A percentile compares a stretch with the other conserved stretches of the same genome.
Conservation (phyloP, 2,797 vertebrate species). For the Pristis pectinata region DNA sequence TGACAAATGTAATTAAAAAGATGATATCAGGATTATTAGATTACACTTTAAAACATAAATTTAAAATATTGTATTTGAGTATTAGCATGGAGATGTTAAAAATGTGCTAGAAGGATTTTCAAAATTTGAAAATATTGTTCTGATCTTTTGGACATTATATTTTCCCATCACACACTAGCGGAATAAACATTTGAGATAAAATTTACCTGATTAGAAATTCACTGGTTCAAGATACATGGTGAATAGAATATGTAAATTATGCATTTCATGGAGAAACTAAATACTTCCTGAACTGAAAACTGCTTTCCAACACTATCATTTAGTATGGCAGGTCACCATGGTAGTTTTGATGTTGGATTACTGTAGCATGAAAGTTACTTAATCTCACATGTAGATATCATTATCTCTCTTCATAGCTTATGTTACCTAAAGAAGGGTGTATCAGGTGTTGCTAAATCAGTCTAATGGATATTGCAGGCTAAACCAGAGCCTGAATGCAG, state of each 20-base stretch:
- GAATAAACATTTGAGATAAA: neutral
- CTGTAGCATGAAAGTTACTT: neutral
- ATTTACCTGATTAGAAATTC: neutral
- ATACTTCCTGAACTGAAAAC: neutral
- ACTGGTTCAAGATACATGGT: neutral
- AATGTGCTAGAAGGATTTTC: neutral
- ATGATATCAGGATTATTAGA: neutral
- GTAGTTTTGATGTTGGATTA: neutral
- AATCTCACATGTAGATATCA: neutral
- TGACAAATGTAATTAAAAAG: neutral
- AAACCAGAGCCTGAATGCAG: neutral
- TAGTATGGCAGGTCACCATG: neutral
- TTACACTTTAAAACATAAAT: neutral
- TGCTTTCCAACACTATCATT: neutral
- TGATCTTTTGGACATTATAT: neutral
- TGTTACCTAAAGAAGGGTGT: neutral
- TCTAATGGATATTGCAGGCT: neutral
- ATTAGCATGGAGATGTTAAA: neutral
- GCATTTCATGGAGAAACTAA: neutral
- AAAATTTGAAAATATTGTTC: neutral
- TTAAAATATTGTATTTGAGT: neutral
- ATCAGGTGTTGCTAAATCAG: neutral
- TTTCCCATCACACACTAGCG: neutral
- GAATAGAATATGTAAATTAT: neutral
- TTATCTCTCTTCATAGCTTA: neutral